Base-by-base conservation (phyloP, 2,797 vertebrate genomes). In the Staurois parvus region DNA sequence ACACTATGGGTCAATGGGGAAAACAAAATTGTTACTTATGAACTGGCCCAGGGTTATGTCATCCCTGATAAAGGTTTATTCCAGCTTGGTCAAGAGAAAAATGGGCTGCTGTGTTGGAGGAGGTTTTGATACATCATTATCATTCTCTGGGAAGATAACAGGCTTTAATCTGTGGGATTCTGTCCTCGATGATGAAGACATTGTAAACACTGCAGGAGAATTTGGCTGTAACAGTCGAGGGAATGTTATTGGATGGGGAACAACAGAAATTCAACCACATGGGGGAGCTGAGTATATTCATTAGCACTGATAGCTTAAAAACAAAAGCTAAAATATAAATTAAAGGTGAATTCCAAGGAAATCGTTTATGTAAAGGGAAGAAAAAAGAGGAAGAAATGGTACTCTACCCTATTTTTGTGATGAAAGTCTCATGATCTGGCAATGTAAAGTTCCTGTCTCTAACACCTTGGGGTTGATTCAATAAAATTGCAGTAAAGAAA, bases 81-180 rank as follows among this genome's bases (percentile, higher is more conserved):
- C 87, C 96, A 97, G 91, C 89, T 99, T 0, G 98, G 98, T 2
- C 98, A 99, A 88, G 98, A 99, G 84, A 97, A 93, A 88, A 97
- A 96, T 0, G 95, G 95, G 95, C 77, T 97, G 96, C 92, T 97
- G 96, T 45, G 30, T 79, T 21, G 94, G 94, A 24, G 93, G 91
- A 0, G 92, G 94, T 1, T 97, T 97, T 29, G 92, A 99, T 0
- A 91, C 95, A 10, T 93, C 95, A 9, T 88, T 96, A 84, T 95
- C 96, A 10, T 99, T 99, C 84, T 93, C 95, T 0, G 98, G 98
- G 68, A 97, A 95, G 91, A 93, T 99, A 92, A 98, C 97, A 0
- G 98, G 96, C 70, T 97, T 99, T 82, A 99, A 99, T 90, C 88
- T 97, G 91, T 99, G 98, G 98, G 94, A 98, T 90, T 90, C 86